A percentile compares a stretch with the other conserved stretches of the same genome.
These are phyloP conservation scores for Colaptes auratus DNA, from an alignment of 2,113 vertebrate species.

Conservation along the genomic window DNA sequence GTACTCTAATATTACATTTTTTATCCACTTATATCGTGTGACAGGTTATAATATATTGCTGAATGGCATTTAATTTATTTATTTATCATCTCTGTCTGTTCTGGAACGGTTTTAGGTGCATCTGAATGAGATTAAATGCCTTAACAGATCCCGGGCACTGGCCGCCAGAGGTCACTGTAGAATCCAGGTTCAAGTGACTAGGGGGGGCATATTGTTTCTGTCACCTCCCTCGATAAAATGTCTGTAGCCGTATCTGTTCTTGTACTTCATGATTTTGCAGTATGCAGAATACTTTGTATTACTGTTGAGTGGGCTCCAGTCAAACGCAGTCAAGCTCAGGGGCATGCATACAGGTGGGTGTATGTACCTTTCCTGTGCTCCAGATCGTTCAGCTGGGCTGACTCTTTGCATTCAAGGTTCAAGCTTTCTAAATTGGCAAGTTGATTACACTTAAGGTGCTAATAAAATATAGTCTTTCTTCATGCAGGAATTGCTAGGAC, in stretches of 20 bases:
- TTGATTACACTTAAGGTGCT: background rate
- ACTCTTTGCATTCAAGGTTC: background rate
- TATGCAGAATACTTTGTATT: conserved; percentile 7
- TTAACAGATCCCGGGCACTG: conserved; percentile 47
- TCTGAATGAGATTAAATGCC: conserved; percentile 62
- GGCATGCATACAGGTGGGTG: background rate
- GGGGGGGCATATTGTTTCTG: conserved; percentile 42
- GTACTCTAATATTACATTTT: conserved; percentile 64
- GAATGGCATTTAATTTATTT: conserved; percentile 68
- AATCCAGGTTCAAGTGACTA: conserved; percentile 74
- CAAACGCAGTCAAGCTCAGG: background rate
- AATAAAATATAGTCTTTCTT: background rate
- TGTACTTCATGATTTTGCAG: conserved; percentile 11
- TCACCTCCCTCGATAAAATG: conserved; percentile 60
- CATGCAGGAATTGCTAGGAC: background rate
- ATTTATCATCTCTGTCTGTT: conserved; percentile 54
- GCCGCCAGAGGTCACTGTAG: conserved; percentile 82
- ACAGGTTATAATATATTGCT: conserved; percentile 61
- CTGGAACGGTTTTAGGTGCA: conserved; percentile 1
- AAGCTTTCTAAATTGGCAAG: background rate
- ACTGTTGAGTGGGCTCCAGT: background rate
- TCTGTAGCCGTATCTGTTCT: conserved; percentile 6
- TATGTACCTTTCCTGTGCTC: conserved; percentile 33
- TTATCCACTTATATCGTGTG: conserved; percentile 44
- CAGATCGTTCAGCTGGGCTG: conserved; percentile 8